Base-by-base conservation (phyloP, 2,888 invertebrate genomes). In the Tetanocera ferruginea region DNA sequence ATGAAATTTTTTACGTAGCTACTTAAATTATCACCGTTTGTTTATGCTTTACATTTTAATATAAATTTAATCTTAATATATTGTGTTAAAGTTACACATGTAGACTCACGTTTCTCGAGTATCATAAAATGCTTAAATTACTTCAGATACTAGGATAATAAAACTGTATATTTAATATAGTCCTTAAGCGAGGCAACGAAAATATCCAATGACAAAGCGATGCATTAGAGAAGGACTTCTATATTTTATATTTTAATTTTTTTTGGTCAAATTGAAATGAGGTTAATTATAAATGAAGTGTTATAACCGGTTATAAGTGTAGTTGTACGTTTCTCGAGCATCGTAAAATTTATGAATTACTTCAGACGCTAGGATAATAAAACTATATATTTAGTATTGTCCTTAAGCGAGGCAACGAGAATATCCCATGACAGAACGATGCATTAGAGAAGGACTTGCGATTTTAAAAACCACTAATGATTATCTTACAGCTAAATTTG, bases 51-150 rank as follows among this genome's bases (percentile, higher is more conserved):
- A n/a, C n/a, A n/a, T n/a, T n/a, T n/a, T n/a, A n/a, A n/a, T 55
- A 19, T n/a, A n/a, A n/a, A 55, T n/a, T 55, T 55, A n/a, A 55
- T 11, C 8, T 55, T 55, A 9, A 9, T 49, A 6, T 49, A 9
- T 49, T 9, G 6, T 9, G 9, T 9, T 9, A 49, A 55, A 55
- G n/a, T 55, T 19, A 11, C 55, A 55, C n/a, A n/a, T 57, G 57
- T 57, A 57, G 85, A 83, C 86, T 77, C 86, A 87, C 87, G 86
- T 87, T 87, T 87, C 87, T 86, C 86, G 77, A 86, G 87, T 86
- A 81, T 83, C 79, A 79, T 78, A 79, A 79, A 75, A 80, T 72
- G 78, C 19, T 34, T 75, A n/a, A 67, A 64, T 51, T 49, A 76
- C 78, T 77, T 80, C 79, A 84, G 82, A 83, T 82, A 84, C 87